Conservation (phyloP, 2,888 invertebrate genomes). For the Nematopogon swammerdamellus region DNA sequence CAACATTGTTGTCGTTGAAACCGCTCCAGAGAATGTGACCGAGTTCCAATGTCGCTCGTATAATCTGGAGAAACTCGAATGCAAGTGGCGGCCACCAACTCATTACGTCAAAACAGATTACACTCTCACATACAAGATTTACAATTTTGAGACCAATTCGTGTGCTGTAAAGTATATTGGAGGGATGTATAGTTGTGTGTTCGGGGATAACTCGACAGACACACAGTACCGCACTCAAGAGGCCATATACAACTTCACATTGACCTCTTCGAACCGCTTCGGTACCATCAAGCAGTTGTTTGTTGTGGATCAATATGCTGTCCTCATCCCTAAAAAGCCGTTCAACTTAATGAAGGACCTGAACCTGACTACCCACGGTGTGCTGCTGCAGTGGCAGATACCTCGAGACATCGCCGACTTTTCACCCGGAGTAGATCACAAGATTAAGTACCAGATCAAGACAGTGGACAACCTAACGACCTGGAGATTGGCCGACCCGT, state of each 20-base stretch:
- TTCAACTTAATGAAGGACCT: constrained; percentile 21
- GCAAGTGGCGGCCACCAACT: constrained; percentile 64
- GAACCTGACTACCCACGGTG: constrained; percentile 30
- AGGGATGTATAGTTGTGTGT: neutral
- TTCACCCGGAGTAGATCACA: constrained; percentile 31
- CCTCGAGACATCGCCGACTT: constrained; percentile 34
- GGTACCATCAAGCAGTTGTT: constrained; percentile 50
- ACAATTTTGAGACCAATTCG: neutral
- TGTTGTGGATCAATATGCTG: constrained; percentile 57
- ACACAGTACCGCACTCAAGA: constrained; percentile 44
- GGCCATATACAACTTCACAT: constrained; percentile 50
- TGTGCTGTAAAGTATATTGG: neutral
- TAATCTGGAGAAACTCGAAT: constrained; percentile 71
- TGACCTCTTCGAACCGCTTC: constrained; percentile 61
- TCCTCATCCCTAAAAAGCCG: constrained; percentile 38
- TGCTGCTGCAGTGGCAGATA: constrained; percentile 32
- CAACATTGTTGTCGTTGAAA: constrained; percentile 37
- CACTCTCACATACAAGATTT: neutral
- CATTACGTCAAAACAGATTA: neutral
- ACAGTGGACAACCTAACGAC: constrained; percentile 39
- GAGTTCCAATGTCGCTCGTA: constrained; percentile 72
- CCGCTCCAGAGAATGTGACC: constrained; percentile 59
- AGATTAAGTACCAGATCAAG: constrained; percentile 45
- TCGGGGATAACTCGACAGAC: constrained; percentile 26
- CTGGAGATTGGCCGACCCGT: constrained; percentile 37